Base-by-base conservation (phyloP, 2,113 vertebrate genomes). In the Brevimyrus niger region DNA sequence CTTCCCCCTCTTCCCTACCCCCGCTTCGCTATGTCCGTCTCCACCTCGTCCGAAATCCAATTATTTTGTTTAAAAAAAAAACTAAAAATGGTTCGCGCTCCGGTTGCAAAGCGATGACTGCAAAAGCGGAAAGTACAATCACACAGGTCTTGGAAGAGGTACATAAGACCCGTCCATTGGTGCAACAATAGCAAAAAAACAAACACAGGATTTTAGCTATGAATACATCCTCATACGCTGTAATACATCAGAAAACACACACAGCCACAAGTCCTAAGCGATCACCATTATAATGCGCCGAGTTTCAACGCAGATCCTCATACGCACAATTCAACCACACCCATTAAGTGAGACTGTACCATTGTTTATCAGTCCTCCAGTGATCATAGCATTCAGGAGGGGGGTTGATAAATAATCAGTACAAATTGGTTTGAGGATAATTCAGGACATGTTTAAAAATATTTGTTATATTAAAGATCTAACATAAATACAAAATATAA, bases 271-370 rank as follows among this genome's bases (percentile, higher is more conserved):
- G 87, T 73, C 88, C 91, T 89, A 92, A 91, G 90, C 73, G 50
- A 91, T 88, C 80, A 90, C 90, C 48, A 65, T 38, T 88, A 84
- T 90, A 88, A 53, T 92, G 91, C 92, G 94, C 92, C 90, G 89
- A 90, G 92, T 92, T 93, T 90, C 90, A 90, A 93, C 90, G 53
- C 89, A 91, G 90, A 89, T 91, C 93, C 91, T 88, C 91, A 89
- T 93, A 92, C 91, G 92, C 91, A 90, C 90, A 91, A 91, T 91
- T 91, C 92, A 92, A 94, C 95, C 95, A 94, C 95, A 95, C 94
- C 94, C 94, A 95, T 94, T 92, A 90, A 89, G 90, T 89, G 91
- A 91, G 91, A 92, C 92, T 91, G 91, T 92, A 91, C 80, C 92
- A 92, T 91, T 89, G 89, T 91, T 87, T 35, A 92, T 88, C 46